A percentile compares a stretch with the other conserved stretches of the same genome.
These are phyloP conservation scores for Trichonephila inaurata DNA, from an alignment of 1,140 invertebrate species.

Conservation along the genomic window DNA sequence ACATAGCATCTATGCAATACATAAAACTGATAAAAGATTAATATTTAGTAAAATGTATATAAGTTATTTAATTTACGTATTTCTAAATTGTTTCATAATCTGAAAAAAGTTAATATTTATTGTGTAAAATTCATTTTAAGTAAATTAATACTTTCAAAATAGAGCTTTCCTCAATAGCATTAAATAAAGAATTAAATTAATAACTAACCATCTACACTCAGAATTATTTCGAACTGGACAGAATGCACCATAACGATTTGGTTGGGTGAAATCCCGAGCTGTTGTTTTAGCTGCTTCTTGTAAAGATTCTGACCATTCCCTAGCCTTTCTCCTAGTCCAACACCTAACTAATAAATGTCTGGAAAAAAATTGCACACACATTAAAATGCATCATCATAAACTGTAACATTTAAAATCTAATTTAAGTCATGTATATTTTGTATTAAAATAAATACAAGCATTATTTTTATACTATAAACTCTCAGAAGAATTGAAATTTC, in stretches of 20 bases:
- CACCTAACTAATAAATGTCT: conserved; percentile 93
- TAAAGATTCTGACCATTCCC: conserved; percentile 91
- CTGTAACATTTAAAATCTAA: too few relatives aligned
- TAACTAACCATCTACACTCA: conserved; percentile 85
- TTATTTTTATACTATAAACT: not conserved
- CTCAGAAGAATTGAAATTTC: not conserved
- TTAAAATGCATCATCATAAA: too few relatives aligned
- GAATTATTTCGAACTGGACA: conserved; percentile 87
- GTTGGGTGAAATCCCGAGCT: conserved; percentile 87
- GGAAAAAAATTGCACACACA: conserved; percentile 60
- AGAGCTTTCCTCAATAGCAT: not conserved
- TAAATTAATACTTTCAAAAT: too few relatives aligned
- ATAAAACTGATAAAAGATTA: too few relatives aligned
- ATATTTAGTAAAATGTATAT: too few relatives aligned
- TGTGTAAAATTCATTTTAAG: too few relatives aligned
- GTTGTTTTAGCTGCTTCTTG: conserved; percentile 86
- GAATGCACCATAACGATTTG: conserved; percentile 91
- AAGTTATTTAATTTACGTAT: too few relatives aligned
- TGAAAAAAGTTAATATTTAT: too few relatives aligned
- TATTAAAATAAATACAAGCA: too few relatives aligned
- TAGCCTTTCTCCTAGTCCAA: conserved; percentile 90
- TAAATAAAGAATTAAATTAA: not conserved
- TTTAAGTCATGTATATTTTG: too few relatives aligned
- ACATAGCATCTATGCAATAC: too few relatives aligned
- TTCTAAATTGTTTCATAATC: too few relatives aligned